Evolutionary conservation across 2,113 vertebrate genomes (phyloP), one percentile per base, ranked within the genome.

Genomic region (Cichladusa arquata): DNA sequence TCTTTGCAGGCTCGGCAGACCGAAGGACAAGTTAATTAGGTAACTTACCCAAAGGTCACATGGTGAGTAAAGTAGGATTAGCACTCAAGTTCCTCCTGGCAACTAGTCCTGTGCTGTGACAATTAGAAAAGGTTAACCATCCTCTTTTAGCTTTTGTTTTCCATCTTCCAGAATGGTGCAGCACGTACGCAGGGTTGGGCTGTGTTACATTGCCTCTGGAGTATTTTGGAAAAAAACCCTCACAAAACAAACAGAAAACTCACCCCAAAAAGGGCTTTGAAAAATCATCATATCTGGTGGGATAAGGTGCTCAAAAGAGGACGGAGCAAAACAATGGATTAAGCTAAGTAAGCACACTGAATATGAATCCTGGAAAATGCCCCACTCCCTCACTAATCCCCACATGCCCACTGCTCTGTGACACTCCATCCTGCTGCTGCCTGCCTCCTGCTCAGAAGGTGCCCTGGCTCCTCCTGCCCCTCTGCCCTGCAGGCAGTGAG

Each of bases 81-180:
- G 88, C 92, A 86, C 93, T 86, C 90, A 81, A 92, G 94, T 90
- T 96, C 95, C 86, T 96, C 92, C 93, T 96, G 95, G 92, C 93
- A 97, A 96, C 96, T 96, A 95, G 95, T 95, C 80, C 72, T 92
- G 61, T 34, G 47, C 93, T 88, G 65, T 22, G 81, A 96, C 92
- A 96, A 95, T 95, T 95, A 95, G 94, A 89, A 97, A 97, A 97
- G 94, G 92, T 96, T 95, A 96, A 92, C 94, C 65, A 86, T 91
- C 95, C 93, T 93, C 93, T 96, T 96, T 96, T 96, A 96, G 94
- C 95, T 93, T 97, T 96, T 96, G 94, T 97, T 96, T 95, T 93
- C 61, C 53, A 57, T 64, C 51, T 95, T 92, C 90, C 88, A 93
- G 94, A 84, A 92, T 81, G 82, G 78, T 60, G 85, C 82, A 84